Percentiles rank a stretch among this genome's conserved stretches.
These are phyloP conservation scores for Gambusia holbrooki DNA, from an alignment of 2,113 vertebrate genomes.

Conservation along the genomic window DNA sequence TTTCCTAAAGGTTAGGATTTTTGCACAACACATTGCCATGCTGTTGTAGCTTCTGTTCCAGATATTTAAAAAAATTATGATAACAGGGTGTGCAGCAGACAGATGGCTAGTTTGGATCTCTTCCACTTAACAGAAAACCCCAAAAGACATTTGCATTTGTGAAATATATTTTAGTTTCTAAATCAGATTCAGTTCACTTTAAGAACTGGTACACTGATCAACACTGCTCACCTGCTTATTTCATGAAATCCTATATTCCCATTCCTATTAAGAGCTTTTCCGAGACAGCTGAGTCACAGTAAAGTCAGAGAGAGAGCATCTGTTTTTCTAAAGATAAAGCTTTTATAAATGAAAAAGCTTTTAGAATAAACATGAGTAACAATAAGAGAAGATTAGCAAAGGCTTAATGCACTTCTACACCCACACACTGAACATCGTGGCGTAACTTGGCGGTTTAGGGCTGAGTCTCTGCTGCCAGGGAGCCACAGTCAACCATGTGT, in stretches of 20 bases:
- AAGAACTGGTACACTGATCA: constrained; percentile 1
- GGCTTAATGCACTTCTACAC: constrained; percentile 29
- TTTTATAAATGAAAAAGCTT: constrained; percentile 23
- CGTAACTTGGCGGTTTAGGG: constrained; percentile 54
- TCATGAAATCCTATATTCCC: not conserved
- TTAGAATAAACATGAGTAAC: constrained; percentile 41
- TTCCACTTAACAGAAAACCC: not conserved
- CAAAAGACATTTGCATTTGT: not conserved
- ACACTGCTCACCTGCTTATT: not conserved
- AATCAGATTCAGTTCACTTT: not conserved
- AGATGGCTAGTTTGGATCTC: not conserved
- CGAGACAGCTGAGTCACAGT: constrained; percentile 25
- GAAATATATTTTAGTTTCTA: not conserved
- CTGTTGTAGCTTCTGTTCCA: not conserved
- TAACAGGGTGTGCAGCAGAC: not conserved
- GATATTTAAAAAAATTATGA: not conserved
- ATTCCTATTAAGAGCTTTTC: constrained; percentile 17
- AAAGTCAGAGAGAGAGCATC: constrained; percentile 27
- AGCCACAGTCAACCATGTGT: constrained; percentile 55
- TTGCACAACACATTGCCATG: not conserved
- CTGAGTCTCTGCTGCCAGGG: constrained; percentile 23
- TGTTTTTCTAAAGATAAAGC: constrained; percentile 29
- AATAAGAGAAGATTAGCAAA: constrained; percentile 38
- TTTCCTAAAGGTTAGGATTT: not conserved
- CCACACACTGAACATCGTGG: constrained; percentile 22